Evolutionary conservation across 2,797 vertebrate genomes (phyloP), one percentile per base, ranked within the genome.

Genomic region (Cuniculus paca): DNA sequence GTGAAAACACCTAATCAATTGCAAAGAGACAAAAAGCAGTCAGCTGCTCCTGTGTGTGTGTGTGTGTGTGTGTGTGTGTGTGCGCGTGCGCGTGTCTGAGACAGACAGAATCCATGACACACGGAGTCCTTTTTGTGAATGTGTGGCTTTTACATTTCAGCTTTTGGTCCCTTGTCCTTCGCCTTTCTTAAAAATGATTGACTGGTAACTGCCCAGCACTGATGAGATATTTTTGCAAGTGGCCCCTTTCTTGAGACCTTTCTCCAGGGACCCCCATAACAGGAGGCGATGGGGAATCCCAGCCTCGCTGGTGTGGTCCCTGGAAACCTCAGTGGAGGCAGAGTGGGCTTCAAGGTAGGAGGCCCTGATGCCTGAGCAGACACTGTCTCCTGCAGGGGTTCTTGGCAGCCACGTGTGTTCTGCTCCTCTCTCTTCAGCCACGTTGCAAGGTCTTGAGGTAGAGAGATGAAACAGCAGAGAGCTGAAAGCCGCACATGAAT

Each of bases 401-500:
- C 12, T 87, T 92, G 65, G 20, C 8, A 34, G 56, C 96, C 26
- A 26, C 31, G 42, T 3, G 1, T 94, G 8, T 75, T 95, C 50
- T 42, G 9, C 94, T 95, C 80, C 86, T 89, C 92, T 97, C 34
- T 96, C 56, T 96, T 90, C 22, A 63, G 22, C 28, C 88, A 72
- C 24, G 86, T 26, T 22, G 50, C 11, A 58, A 45, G 77, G 31
- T 24, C 6, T 26, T 91, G 61, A 96, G 11, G 34, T 85, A 80
- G 31, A 83, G 0, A 72, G 70, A 80, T 0, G 1, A 97, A 65
- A 77, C 80, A 82, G 19, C 26, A 91, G 79, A 96, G 60, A 77
- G 91, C 80, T 61, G 31, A 94, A 85, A 75, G 91, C 65, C 26
- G 2, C 11, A 70, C 0, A 1, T 85, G 65, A 96, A 77, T 14